A percentile compares a stretch with the other conserved stretches of the same genome.
Conservation (phyloP, 2,797 vertebrate species). For the Aselliscus stoliczkanus region DNA sequence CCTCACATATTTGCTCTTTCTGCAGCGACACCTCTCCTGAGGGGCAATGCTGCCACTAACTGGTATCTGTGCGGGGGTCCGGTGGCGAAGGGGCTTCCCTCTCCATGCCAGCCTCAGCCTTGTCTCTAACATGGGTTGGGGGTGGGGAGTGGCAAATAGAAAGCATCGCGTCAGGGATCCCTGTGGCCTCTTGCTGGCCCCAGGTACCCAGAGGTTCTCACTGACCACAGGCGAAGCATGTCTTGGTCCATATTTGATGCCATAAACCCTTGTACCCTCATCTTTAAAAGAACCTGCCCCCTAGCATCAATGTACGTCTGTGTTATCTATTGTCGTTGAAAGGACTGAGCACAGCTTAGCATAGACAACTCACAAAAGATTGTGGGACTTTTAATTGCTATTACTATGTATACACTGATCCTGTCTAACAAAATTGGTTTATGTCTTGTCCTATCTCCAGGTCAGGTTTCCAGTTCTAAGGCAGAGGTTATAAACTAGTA, state of each 20-base stretch:
- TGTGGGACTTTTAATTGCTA: not conserved
- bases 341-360: not conserved
- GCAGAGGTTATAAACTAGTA: not conserved
- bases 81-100: too few species aligned
- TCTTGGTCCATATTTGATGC: not conserved
- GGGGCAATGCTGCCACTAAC: rapidly evolving
- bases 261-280: not conserved
- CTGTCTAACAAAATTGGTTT: not conserved
- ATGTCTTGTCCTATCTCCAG: not conserved
- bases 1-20: not conserved
- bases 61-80: not conserved
- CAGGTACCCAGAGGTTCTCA: not conserved
- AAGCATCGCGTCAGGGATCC: not conserved
- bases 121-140: rapidly evolving
- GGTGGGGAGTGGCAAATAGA: rapidly evolving
- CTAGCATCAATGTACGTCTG: not conserved
- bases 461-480: not conserved
- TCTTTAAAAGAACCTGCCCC: not conserved
- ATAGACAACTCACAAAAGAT: not conserved
- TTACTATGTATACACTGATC: not conserved
- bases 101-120: not conserved
- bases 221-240: not conserved
- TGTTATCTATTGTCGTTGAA: too few species aligned
- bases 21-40: not conserved
- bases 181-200: not conserved